Evolutionary conservation across 1,140 invertebrate species (phyloP).

Genomic region (Drosophila kepulauana): DNA sequence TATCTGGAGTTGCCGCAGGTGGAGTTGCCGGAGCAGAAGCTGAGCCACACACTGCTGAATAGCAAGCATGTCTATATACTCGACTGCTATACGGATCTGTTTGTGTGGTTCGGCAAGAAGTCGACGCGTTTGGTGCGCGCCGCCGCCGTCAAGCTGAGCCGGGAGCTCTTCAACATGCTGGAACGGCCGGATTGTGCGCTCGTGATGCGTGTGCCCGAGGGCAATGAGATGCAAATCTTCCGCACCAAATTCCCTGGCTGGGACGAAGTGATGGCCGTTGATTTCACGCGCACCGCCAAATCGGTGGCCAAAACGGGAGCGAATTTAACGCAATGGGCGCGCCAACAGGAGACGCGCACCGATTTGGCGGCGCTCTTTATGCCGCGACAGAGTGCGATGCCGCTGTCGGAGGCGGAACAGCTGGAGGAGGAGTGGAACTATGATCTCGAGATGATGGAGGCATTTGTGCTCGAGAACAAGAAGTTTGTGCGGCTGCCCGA

Average conservation of each 20-base stretch:
- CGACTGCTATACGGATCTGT: constrained; percentile 98
- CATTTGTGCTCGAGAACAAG: constrained; percentile 98
- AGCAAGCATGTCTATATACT: constrained; percentile 99
- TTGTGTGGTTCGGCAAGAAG: constrained; percentile 99
- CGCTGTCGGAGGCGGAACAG: constrained; percentile 93
- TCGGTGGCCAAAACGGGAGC: constrained; percentile 98
- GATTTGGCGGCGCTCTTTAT: constrained; percentile 98
- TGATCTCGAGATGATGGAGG: constrained; percentile 98
- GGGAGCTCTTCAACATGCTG: constrained; percentile 97
- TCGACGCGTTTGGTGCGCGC: constrained; percentile 97
- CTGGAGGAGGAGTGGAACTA: constrained; percentile 98
- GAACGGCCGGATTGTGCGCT: constrained; percentile 94
- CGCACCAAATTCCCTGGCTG: constrained; percentile 99
- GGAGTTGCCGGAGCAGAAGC: constrained; percentile 91
- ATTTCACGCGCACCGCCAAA: constrained; percentile 99
- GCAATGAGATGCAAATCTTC: constrained; percentile 95
- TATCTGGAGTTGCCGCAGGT: constrained; percentile 99
- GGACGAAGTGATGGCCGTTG: constrained; percentile 99
- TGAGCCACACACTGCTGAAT: constrained; percentile 91
- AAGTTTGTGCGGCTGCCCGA: constrained; percentile 98
- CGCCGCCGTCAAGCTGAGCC: constrained; percentile 97
- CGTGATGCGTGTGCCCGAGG: constrained; percentile 95
- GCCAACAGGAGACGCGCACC: constrained; percentile 94
- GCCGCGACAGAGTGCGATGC: constrained; percentile 95
- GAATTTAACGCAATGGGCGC: constrained; percentile 97